phyloP scores from a whole-genome alignment of 2,888 invertebrate species.

The Tipula helvola region DNA sequence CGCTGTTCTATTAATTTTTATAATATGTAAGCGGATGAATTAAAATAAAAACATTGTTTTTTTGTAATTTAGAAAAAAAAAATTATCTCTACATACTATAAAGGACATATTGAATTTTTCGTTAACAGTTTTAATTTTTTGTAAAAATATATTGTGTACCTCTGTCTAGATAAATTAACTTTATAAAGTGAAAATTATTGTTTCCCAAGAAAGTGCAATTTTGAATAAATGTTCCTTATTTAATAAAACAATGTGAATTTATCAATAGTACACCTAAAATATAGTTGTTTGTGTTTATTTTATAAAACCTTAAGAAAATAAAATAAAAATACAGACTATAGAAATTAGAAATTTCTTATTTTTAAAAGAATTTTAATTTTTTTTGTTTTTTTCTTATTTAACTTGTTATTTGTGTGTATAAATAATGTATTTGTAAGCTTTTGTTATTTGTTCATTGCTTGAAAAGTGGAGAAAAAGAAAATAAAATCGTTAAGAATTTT shows the following conservation, averaged over 20 bases:
- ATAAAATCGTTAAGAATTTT: background rate
- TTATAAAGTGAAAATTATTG: background rate
- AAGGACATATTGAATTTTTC: background rate
- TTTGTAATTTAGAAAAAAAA: background rate
- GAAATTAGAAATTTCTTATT: background rate
- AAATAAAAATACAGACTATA: too few species aligned
- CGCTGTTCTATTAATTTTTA: background rate
- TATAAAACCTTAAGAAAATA: background rate
- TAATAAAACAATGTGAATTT: too few species aligned
- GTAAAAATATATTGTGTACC: too few species aligned
- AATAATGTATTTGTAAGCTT: background rate
- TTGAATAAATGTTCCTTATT: too few species aligned
- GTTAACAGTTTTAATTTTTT: background rate
- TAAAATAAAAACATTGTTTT: background rate
- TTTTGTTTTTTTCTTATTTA: too few species aligned
- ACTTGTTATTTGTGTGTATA: background rate
- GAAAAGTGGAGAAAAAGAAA: background rate
- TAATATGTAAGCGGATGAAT: background rate
- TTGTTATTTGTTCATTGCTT: background rate
- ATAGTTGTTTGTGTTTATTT: background rate
- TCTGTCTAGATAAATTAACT: too few species aligned
- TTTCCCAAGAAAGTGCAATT: too few species aligned
- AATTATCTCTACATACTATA: background rate
- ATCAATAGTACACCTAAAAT: background rate
- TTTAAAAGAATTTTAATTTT: background rate